A percentile compares a stretch with the other conserved stretches of the same genome.
Evolutionary conservation across 2,113 vertebrate genomes (phyloP).

Genomic region (Heterocephalus glaber): DNA sequence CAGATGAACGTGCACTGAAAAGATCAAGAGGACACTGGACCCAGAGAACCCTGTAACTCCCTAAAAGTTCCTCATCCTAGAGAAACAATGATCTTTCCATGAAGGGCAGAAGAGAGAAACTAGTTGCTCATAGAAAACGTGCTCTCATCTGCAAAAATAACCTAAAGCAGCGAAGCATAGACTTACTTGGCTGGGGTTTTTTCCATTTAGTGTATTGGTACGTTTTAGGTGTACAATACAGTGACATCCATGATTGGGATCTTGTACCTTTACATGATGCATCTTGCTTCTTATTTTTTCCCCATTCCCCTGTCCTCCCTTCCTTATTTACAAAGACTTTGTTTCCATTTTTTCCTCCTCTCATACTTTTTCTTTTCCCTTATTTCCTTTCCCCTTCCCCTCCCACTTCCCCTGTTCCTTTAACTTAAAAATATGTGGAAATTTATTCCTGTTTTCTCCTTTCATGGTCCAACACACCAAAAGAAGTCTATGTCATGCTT

Average conservation of each 20-base stretch:
- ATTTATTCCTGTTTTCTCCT: constrained; percentile 19
- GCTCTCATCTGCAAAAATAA: constrained; percentile 30
- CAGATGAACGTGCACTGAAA: not conserved
- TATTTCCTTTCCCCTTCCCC: no score
- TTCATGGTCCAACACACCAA: not conserved
- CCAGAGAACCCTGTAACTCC: not conserved
- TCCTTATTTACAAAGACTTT: no score
- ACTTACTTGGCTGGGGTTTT: not conserved
- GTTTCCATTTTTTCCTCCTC: no score
- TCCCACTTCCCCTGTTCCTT: no score
- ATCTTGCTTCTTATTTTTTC: no score
- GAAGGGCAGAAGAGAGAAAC: constrained; percentile 29
- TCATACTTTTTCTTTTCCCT: no score
- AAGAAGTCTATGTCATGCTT: not conserved
- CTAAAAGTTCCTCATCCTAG: not conserved
- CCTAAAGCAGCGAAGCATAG: not conserved
- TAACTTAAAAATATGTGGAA: constrained; percentile 43
- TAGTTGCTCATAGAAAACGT: not conserved
- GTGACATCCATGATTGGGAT: no score
- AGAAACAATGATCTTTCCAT: constrained; percentile 30
- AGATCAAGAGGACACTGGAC: not conserved
- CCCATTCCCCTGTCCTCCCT: no score
- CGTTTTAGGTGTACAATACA: no score
- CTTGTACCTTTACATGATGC: no score
- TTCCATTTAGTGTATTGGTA: no score